These are phyloP conservation scores for Oryzias dopingdopingensis DNA, from an alignment of 2,797 vertebrate species.

Conservation along the genomic window DNA sequence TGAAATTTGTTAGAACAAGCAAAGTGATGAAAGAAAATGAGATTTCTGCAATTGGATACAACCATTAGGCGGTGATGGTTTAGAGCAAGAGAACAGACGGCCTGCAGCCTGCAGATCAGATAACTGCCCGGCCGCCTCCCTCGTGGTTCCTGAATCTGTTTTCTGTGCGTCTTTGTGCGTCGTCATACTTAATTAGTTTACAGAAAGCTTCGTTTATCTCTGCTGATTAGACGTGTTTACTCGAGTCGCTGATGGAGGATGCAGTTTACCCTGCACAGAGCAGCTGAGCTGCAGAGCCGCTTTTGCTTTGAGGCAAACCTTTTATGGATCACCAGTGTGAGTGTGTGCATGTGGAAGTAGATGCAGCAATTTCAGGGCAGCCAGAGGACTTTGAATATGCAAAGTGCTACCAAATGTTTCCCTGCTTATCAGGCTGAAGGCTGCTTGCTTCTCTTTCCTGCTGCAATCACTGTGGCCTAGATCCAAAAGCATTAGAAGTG, in stretches of 20 bases:
- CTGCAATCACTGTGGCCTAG: slow-evolving; percentile 19
- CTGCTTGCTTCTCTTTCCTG: slow-evolving; percentile 16
- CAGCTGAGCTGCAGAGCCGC: neutral
- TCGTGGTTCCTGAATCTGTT: slow-evolving; percentile 7
- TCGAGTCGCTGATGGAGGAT: slow-evolving; percentile 11
- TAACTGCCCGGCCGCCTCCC: slow-evolving; percentile 12
- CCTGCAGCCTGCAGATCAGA: slow-evolving; percentile 32
- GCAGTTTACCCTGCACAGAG: too few relatives aligned
- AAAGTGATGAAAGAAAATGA: too few relatives aligned
- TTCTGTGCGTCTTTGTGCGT: slow-evolving; percentile 2
- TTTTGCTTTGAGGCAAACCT: slow-evolving; percentile 27
- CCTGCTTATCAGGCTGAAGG: slow-evolving; percentile 45
- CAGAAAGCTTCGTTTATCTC: slow-evolving; percentile 30
- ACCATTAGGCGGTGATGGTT: neutral
- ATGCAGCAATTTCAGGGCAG: slow-evolving; percentile 39
- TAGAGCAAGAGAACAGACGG: too few relatives aligned
- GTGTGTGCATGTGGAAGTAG: slow-evolving; percentile 11
- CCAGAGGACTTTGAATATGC: slow-evolving; percentile 57
- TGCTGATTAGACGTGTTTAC: slow-evolving; percentile 17
- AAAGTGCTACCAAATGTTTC: slow-evolving; percentile 54
- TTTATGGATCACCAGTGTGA: slow-evolving; percentile 11
- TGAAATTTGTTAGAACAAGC: too few relatives aligned
- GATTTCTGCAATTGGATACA: neutral
- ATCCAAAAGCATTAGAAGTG: slow-evolving; percentile 23
- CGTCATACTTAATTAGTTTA: slow-evolving; percentile 28